These are phyloP conservation scores for Drosophila paulistorum DNA, from an alignment of 1,140 invertebrate species.

Conservation along the genomic window DNA sequence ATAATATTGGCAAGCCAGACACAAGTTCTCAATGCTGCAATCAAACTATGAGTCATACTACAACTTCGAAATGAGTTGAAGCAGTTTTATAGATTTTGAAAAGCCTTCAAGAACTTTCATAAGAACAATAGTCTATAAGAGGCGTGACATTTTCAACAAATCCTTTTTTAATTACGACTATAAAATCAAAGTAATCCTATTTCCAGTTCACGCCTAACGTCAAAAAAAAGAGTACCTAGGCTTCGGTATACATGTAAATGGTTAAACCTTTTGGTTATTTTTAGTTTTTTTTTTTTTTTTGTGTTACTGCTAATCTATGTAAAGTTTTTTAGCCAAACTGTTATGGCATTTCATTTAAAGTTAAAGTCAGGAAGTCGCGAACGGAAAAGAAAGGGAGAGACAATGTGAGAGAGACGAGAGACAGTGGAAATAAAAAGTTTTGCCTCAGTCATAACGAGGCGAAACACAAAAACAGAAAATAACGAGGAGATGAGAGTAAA, in stretches of 20 bases:
- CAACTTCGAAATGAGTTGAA: too few species aligned
- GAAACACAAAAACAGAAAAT: neutral
- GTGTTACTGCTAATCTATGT: conserved; percentile 50
- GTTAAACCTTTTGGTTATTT: neutral
- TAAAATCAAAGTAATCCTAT: too few species aligned
- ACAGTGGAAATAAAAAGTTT: conserved; percentile 55
- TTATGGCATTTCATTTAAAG: conserved; percentile 72
- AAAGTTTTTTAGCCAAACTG: conserved; percentile 57
- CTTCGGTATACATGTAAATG: neutral
- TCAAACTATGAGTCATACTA: too few species aligned
- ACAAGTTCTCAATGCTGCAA: too few species aligned
- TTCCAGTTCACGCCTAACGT: too few species aligned
- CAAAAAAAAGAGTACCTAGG: neutral
- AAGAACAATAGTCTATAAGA: too few species aligned
- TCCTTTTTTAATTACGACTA: too few species aligned
- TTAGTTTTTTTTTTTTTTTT: conserved; percentile 25
- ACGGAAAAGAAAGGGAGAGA: conserved; percentile 20
- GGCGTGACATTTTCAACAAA: too few species aligned
- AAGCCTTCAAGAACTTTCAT: too few species aligned
- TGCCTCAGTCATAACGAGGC: conserved; percentile 51
- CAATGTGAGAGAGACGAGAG: conserved; percentile 16
- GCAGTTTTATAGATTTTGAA: too few species aligned
- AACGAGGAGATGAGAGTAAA: neutral
- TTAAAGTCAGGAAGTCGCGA: conserved; percentile 68
- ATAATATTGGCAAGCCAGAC: too few species aligned